Base-by-base conservation (phyloP, 2,888 invertebrate species). In the Torymus aiolomorphi region DNA sequence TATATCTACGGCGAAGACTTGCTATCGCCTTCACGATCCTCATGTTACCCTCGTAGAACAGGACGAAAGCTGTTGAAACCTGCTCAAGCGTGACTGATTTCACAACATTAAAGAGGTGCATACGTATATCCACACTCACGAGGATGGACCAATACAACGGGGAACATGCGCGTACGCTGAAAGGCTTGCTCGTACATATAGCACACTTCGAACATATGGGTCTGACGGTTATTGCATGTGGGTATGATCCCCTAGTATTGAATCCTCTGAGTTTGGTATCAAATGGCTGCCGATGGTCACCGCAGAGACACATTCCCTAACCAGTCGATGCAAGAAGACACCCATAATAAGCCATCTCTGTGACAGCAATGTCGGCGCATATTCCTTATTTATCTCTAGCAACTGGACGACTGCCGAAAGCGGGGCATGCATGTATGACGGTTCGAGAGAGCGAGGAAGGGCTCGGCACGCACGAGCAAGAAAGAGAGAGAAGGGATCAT, bases 241-340 rank as follows among this genome's bases (percentile, higher is more conserved):
- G 56, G 78, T 80, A 86, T 88, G 84, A 82, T 87, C 80, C 82
- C 87, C 87, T 88, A 86, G 76, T 88, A 82, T 75, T 69, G 59
- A 57, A 75, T 82, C 83, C 83, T 87, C 87, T 86, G 83, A 86
- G 86, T 87, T 88, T 87, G 87, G 87, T 86, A 87, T 87, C 85
- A 86, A 87, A 88, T 87, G 86, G 86, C 86, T 84, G 85, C 85
- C 83, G 74, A 77, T 69, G 79, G 72, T 20, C 61, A 42, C 42
- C 54, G 65, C 56, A 3, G 24, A 24, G 42, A 62, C 59, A 67
- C 75, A 8, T 31, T 13, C 13, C 49, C 42, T 10, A 59, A n/a
- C 61, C 31, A 24, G 51, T 18, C 49, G 63, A 67, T n/a, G 59
- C 52, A 56, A 51, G 52, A 11, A 65, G 51, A 51, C 59, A 56